A percentile compares a stretch with the other conserved stretches of the same genome.
Conservation (phyloP, 2,113 vertebrate species). For the Protomyctophum bolini region DNA sequence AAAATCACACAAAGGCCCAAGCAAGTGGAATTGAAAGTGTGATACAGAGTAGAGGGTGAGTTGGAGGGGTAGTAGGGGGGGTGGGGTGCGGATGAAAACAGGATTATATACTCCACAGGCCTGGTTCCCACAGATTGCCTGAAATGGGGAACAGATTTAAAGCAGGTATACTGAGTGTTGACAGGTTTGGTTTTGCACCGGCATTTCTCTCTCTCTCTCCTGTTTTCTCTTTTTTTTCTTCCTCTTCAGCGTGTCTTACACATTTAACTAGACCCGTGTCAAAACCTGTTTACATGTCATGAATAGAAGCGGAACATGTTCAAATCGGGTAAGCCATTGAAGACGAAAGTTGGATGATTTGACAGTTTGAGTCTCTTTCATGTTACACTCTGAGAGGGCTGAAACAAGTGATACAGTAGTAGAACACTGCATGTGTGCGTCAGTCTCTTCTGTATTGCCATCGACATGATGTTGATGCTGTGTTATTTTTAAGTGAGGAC, state of each 20-base stretch:
- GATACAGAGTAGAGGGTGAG: slow-evolving; percentile 78
- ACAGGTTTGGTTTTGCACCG: slow-evolving; percentile 75
- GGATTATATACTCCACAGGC: slow-evolving; percentile 85
- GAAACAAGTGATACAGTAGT: slow-evolving; percentile 56
- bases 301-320: slow-evolving; percentile 79
- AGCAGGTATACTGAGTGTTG: slow-evolving; percentile 80
- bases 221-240: slow-evolving; percentile 42
- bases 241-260: slow-evolving; percentile 73
- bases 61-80: slow-evolving; percentile 34
- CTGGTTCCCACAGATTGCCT: slow-evolving; percentile 86
- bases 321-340: slow-evolving; percentile 74
- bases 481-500: slow-evolving; percentile 38
- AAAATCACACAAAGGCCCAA: slow-evolving; percentile 82
- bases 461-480: slow-evolving; percentile 49
- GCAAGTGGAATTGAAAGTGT: slow-evolving; percentile 85
- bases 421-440: neutral
- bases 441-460: slow-evolving; percentile 23
- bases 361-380: slow-evolving; percentile 73
- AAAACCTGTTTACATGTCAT: slow-evolving; percentile 83
- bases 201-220: slow-evolving; percentile 62
- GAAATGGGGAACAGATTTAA: slow-evolving; percentile 82
- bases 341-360: slow-evolving; percentile 77
- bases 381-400: slow-evolving; percentile 41
- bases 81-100: slow-evolving; percentile 79
- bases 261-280: slow-evolving; percentile 79